These are phyloP conservation scores for Prunella strophiata DNA, from an alignment of 2,797 vertebrate genomes.

Conservation along the genomic window DNA sequence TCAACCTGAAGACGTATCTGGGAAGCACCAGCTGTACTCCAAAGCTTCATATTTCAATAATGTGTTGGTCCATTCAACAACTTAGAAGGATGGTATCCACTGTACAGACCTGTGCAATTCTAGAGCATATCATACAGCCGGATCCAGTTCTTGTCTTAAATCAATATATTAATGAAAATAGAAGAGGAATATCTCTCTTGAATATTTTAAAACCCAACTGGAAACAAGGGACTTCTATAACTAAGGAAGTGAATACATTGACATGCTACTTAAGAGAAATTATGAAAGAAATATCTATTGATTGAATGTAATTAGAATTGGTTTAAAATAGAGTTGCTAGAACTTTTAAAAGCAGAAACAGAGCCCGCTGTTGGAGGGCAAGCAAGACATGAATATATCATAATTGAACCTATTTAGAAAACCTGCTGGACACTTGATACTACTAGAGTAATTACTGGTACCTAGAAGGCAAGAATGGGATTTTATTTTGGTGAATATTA, in stretches of 20 bases:
- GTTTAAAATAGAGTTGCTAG: not conserved
- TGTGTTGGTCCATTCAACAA: not conserved
- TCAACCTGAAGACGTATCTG: not conserved
- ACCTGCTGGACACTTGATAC: not conserved
- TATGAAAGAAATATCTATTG: slow-evolving; percentile 1
- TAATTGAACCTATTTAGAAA: not conserved
- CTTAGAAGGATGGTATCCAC: not conserved
- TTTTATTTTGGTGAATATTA: not conserved
- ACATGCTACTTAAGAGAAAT: not conserved
- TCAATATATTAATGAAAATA: not conserved
- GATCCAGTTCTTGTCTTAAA: not conserved
- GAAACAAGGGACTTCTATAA: not conserved
- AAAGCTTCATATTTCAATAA: not conserved
- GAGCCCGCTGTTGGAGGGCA: not conserved
- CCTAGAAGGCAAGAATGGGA: not conserved
- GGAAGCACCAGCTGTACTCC: not conserved
- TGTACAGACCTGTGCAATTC: not conserved
- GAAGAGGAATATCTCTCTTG: not conserved
- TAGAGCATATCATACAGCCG: not conserved
- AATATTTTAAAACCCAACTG: not conserved
- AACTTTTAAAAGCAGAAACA: not conserved
- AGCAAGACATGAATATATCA: not conserved
- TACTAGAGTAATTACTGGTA: not conserved
- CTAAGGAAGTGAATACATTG: not conserved
- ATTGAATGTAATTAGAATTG: not conserved